Conservation (phyloP, 2,113 vertebrate species). For the Geothlypis trichas region DNA sequence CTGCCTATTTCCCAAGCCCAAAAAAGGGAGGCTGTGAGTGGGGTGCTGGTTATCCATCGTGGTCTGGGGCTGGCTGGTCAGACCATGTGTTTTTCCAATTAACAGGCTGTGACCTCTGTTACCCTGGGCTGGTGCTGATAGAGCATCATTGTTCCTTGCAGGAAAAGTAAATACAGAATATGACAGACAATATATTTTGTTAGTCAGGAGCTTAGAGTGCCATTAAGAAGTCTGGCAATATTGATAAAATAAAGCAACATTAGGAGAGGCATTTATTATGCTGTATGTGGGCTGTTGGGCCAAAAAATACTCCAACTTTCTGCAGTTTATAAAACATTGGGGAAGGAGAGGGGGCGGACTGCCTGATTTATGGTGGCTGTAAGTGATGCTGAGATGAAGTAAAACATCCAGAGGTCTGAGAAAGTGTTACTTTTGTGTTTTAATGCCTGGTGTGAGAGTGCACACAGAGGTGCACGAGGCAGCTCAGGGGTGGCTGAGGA, state of each 20-base stretch:
- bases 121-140: constrained; percentile 46
- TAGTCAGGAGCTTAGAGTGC: constrained; percentile 66
- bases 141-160: constrained; percentile 66
- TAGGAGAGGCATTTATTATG: constrained; percentile 72
- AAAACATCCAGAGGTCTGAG: constrained; percentile 61
- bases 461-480: background rate
- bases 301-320: constrained; percentile 65
- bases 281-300: constrained; percentile 37
- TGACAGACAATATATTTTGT: constrained; percentile 77
- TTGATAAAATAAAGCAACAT: constrained; percentile 69
- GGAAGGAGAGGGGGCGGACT: constrained; percentile 20
- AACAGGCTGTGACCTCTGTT: constrained; percentile 46
- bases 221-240: constrained; percentile 70
- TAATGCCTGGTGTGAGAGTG: background rate
- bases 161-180: constrained; percentile 74
- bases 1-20: background rate
- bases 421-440: constrained; percentile 49
- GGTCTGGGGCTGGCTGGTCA: background rate
- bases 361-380: constrained; percentile 69
- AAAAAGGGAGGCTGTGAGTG: background rate
- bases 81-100: constrained; percentile 51
- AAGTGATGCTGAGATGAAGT: constrained; percentile 67
- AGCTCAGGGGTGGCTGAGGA: background rate
- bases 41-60: background rate
- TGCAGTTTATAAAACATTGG: constrained; percentile 71